Evolutionary conservation across 2,113 vertebrate genomes (phyloP), one percentile per base, ranked within the genome.

Genomic region (Poeciliopsis retropinna): DNA sequence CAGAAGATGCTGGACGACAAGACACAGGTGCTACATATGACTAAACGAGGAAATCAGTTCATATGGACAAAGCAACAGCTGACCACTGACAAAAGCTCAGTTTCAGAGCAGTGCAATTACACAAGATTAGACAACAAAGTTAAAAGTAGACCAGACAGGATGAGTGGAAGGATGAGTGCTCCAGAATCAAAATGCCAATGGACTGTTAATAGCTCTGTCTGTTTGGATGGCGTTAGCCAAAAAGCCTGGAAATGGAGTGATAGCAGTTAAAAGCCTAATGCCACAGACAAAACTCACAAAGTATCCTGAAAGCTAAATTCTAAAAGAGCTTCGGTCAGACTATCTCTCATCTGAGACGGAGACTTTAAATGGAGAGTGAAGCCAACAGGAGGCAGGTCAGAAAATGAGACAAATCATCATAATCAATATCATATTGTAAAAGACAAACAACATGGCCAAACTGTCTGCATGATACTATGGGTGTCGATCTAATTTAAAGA

Each of bases 221-320:
- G 51, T 57, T 25, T 19, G 22, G 51, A 25, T 25, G 51, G 5
- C 22, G 51, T 54, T 25, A 9, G 51, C 19, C 8, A 57, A n/a
- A 57, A 57, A n/a, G 51, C 51, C 51, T 57, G 51, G 51, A 25
- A 57, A 7, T n/a, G 25, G 51, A n/a, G 51, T n/a, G 51, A 25
- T 25, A 10, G 51, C 70, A 44, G 63, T 71, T 83, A 79, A 78
- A 4, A 6, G 77, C 82, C 90, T 76, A 84, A 74, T 0, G 14
- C 73, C 84, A 85, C 72, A 85, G 85, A 84, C 73, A 85, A 87
- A 84, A 70, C 66, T 70, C 60, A 75, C 72, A 27, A 78, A 87
- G 82, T 71, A 81, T 67, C 76, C 76, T 63, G 69, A 75, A 80
- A 87, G 67, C 64, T 51, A 82, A 87, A 89, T 85, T 76, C 75